Conservation (phyloP, 2,888 invertebrate species). For the Nomada flava region DNA sequence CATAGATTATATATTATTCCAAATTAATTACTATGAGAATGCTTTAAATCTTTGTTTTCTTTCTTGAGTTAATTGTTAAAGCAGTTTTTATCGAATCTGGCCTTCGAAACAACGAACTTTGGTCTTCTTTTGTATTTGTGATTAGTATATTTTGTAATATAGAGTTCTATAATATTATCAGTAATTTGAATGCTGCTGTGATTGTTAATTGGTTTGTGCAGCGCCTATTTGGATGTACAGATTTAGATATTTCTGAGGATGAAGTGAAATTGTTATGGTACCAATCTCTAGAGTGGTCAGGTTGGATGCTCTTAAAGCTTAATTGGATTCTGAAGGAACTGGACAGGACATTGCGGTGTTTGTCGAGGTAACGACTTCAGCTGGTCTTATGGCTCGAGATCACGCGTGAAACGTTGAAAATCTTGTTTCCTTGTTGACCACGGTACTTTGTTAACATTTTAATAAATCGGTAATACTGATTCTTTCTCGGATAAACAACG, state of each 20-base stretch:
- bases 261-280: constrained; percentile 56
- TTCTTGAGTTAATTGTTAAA: no score
- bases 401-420: constrained; percentile 55
- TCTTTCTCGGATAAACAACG: background rate
- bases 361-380: constrained; percentile 53
- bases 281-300: constrained; percentile 55
- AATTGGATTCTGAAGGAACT: constrained; percentile 62
- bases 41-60: no score
- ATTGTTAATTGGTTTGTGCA: constrained; percentile 1
- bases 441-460: constrained; percentile 3
- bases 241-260: constrained; percentile 41
- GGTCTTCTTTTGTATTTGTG: no score
- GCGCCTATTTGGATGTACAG: constrained; percentile 8
- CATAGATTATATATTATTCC: no score
- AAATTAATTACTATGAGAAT: no score
- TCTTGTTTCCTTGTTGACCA: constrained; percentile 14
- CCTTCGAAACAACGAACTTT: no score
- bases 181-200: background rate
- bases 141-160: no score
- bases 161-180: background rate
- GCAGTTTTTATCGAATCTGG: no score
- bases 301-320: constrained; percentile 58
- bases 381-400: constrained; percentile 54
- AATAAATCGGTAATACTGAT: background rate
- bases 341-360: constrained; percentile 34